Base-by-base conservation (phyloP, 2,797 vertebrate species). In the Brachyrhaphis roseni region DNA sequence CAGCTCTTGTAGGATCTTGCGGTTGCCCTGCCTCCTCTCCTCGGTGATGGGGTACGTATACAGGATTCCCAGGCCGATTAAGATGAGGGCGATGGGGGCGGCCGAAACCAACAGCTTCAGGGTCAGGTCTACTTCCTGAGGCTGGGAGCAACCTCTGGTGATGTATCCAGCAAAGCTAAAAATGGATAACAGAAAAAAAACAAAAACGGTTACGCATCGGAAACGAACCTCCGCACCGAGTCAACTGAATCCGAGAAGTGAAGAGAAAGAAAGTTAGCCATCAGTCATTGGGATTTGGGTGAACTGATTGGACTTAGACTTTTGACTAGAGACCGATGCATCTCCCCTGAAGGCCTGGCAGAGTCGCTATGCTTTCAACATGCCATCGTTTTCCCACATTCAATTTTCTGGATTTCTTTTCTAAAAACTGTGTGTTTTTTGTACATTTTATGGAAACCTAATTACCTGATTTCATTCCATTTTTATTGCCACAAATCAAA, bases 161-260 rank as follows among this genome's bases (percentile, higher is more conserved):
- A 96, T 89, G 92, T 99, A 99, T 43, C 98, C 98, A 0, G 98
- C 97, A 77, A 99, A 98, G 86, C 98, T 99, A 66, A 43, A 80
- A 59, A 49, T 5, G 39, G 13, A 53, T 2, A 15, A 28, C 13
- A 59, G 5, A 16, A 31, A 59, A 15, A 26, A 26, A 11, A n/a
- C 5, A 47, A 47, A 45, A 36, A 72, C 34, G 15, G 59, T 46
- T 16, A 49, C 4, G 43, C 11, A 47, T 34, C 59, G n/a, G 11
- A 46, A 13, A 39, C 46, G 10, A 68, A 23, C 59, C 15, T 18
- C 8, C 59, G 7, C 59, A 62, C 31, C 18, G 6, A 23, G 18
- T 66, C 62, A 6, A 70, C 66, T 0, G 39, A 41, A 20, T 39
- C 39, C 39, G 62, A 23, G 34, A 8, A 2, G 49, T 23, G 49